Percentiles rank a stretch among this genome's conserved stretches.
phyloP scores from a whole-genome alignment of 2,113 vertebrate species.

The Pristiophorus japonicus region DNA sequence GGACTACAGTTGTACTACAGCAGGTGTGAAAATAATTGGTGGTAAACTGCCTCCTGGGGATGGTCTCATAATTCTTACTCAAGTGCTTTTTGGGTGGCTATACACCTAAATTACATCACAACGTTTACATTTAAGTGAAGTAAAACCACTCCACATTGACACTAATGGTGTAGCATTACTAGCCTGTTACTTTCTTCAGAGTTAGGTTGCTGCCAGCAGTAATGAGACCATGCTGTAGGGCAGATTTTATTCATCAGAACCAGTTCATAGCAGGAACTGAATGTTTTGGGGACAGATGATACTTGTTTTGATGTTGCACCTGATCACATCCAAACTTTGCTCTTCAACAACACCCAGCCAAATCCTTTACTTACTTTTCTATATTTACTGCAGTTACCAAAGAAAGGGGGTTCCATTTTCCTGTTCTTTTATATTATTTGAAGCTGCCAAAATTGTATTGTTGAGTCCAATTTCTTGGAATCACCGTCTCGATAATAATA shows the following conservation, averaged over 20 bases:
- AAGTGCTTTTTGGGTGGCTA: background rate
- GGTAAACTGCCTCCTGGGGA: background rate
- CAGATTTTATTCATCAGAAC: background rate
- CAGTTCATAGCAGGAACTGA: background rate
- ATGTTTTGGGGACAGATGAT: background rate
- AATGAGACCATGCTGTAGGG: background rate
- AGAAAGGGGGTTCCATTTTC: background rate
- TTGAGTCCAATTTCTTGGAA: background rate
- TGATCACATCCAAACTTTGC: background rate
- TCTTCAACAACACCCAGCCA: background rate
- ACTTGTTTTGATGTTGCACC: background rate
- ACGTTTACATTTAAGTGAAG: conserved; percentile 9
- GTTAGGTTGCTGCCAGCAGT: background rate
- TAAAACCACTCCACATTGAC: background rate
- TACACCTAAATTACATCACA: background rate
- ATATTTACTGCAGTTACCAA: background rate
- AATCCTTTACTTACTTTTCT: too few relatives aligned
- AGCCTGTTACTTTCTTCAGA: background rate
- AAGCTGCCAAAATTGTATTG: background rate
- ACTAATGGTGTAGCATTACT: background rate
- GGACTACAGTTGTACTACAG: background rate
- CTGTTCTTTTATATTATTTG: background rate
- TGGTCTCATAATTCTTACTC: background rate
- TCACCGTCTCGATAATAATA: background rate
- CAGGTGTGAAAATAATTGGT: background rate